Base-by-base conservation (phyloP, 2,888 invertebrate species). In the Drosophila melanocephala region DNA sequence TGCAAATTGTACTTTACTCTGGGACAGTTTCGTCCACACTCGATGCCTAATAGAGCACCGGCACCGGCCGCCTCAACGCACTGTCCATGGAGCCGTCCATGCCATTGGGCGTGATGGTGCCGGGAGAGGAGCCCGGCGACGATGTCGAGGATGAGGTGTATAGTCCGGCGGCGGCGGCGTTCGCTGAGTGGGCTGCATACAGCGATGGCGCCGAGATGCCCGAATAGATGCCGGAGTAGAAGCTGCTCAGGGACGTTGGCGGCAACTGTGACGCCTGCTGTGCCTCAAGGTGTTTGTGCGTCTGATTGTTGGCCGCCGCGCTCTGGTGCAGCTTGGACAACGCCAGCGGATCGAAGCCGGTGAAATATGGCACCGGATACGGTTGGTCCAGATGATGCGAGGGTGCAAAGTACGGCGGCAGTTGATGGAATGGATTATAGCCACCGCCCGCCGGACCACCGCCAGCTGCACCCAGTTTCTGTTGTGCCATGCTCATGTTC, bases 371-470 rank as follows among this genome's bases (percentile, higher is more conserved):
- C 72, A 94, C 93, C 37, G 93, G 92, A 70, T 94, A 94, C n/a
- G 93, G 91, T 95, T 96, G 82, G 94, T 95, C 93, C 95, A 95
- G 92, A 95, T 95, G 93, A 95, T 96, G 95, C 57, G 97, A 96
- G 33, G 96, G 96, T 58, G 96, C 96, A 93, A 97, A 97, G 93
- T 97, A 97, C 5, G 94, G 94, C 2, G 96, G 95, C 92, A 97
- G 94, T 32, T 95, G 96, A 92, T 96, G 96, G 72, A 95, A 94
- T 60, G 96, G 93, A 58, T 95, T 95, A 70, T 96, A 96, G 0
- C 95, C 93, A 0, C 95, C 77, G 94, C 93, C 79, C 95, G 95
- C 84, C 19, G 84, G 85, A 22, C 89, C 88, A 3, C 75, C 86
- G 16, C 83, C 85, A 39, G 75, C 81, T 19, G 83, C 87, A 5